Base-by-base conservation (phyloP, 2,888 invertebrate species). In the Dasysyrphus albostriatus region DNA sequence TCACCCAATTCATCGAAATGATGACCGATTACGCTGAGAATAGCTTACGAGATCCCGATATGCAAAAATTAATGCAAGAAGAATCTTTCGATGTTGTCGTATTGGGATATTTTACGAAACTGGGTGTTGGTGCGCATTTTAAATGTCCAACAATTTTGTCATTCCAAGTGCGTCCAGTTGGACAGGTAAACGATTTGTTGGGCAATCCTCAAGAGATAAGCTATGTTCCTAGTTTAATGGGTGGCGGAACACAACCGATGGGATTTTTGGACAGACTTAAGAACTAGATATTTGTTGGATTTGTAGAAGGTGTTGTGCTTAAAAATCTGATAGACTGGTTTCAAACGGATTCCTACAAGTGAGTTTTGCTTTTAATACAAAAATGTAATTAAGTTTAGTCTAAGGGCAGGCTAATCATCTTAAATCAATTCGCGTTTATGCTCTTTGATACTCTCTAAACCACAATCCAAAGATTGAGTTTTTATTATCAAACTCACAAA, bases 61-160 rank as follows among this genome's bases (percentile, higher is more conserved):
- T 89, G 47, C 44, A 75, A 39, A 56, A 75, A 14, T 54, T 89
- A 14, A 88, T 89, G 88, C 37, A 81, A 6, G 81, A 84, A 12
- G 89, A 83, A 5, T 54, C 77, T 8, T 90, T 89, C 58, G 89
- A 89, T 61, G 69, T 90, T 37, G 80, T 90, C 0, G 61, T 89
- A 8, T 54, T 82, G 4, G 90, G 89, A 42, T 88, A 85, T 76
- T 83, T 89, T 51, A 32, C 88, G 0, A 89, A 88, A 34, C 24
- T 93, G 70, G 92, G 93, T 16, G 42, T 93, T 16, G 91, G 90
- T 0, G 91, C 89, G 2, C 91, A 92, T 67, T 90, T 92, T 32
- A 89, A 90, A 2, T 90, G 91, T 75, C 92, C 93, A 1, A 73
- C 89, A 0, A 88, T 92, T 5, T 0, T 91, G 0, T 90, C 90